Base-by-base conservation (phyloP, 2,888 invertebrate species). In the Lordiphosa andalusiaca region DNA sequence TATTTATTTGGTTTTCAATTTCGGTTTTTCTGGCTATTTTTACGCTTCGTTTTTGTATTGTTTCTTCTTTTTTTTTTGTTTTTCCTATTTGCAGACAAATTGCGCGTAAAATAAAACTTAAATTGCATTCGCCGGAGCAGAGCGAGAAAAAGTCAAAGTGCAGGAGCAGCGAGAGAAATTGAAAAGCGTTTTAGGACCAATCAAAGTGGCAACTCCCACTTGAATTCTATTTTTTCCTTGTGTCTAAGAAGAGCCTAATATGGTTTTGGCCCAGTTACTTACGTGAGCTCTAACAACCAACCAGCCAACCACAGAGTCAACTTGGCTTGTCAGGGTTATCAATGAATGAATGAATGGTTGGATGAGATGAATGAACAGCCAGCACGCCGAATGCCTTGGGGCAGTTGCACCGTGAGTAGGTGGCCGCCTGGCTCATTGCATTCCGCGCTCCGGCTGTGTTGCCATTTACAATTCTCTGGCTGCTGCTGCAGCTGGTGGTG, bases 131-230 rank as follows among this genome's bases (percentile, higher is more conserved):
- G 62, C 73, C 77, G 39, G 19, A 52, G 39, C 25, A 9, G 39
- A 30, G 23, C 16, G 7, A 19, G 23, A n/a, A 52, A 19, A 23
- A 44, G 35, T 10, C 23, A 12, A 53, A 9, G 16, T 36, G 16
- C 10, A 38, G 13, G 13, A 19, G 33, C 42, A 54, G 50, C 56
- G 21, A 37, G 50, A 68, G 65, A 69, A 76, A 83, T 76, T 71
- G 77, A 73, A 80, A 83, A 78, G 62, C 83, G 67, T 73, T 78
- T 83, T 83, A 80, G 75, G 83, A 83, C 83, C 80, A 76, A 78
- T 78, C 80, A 78, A 78, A 80, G 76, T 73, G 73, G 70, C 25
- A 25, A 25, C 25, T 25, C 6, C 5, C 23, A 5, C 5, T 6
- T 4, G 4, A 1, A 5, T 23, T 23, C 6, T 25, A 5, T 23